Percentiles rank a stretch among this genome's conserved stretches.
Conservation (phyloP, 37 sponge, comb jelly and placozoan species). For the Tethya wilhelma region DNA sequence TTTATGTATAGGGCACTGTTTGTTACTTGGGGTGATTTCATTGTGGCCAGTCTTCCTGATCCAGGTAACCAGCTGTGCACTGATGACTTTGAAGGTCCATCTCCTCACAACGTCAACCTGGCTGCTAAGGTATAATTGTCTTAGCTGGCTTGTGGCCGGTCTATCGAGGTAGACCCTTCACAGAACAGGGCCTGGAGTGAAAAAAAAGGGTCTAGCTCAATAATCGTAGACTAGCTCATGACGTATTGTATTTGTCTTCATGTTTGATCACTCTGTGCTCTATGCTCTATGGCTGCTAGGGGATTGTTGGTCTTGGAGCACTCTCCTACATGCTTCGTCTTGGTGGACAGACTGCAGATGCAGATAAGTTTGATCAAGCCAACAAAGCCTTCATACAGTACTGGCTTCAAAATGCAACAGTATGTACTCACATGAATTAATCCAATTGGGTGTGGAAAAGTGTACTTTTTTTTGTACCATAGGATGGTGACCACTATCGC, state of each 20-base stretch:
- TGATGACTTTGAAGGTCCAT: constrained; percentile 82
- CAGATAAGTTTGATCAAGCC: constrained; percentile 13
- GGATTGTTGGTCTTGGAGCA: background rate
- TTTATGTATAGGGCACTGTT: constrained; percentile 29
- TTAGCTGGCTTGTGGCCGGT: too few relatives aligned
- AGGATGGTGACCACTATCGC: constrained; percentile 45
- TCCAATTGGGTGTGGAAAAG: background rate
- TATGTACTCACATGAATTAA: constrained; percentile 5
- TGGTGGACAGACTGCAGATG: constrained; percentile 7
- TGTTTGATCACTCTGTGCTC: too few relatives aligned
- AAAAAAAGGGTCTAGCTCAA: too few relatives aligned
- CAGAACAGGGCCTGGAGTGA: too few relatives aligned
- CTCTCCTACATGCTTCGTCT: constrained; percentile 38
- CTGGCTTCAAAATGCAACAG: constrained; percentile 49
- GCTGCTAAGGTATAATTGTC: constrained; percentile 71
- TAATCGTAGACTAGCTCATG: too few relatives aligned
- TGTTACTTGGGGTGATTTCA: constrained; percentile 53
- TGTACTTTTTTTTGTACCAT: background rate
- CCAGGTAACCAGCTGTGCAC: constrained; percentile 80
- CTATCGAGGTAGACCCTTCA: too few relatives aligned
- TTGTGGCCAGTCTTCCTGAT: constrained; percentile 61
- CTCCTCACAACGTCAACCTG: constrained; percentile 77
- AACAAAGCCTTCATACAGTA: constrained; percentile 28
- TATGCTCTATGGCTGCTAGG: too few relatives aligned
- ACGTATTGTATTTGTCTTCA: too few relatives aligned